phyloP scores from a whole-genome alignment of 2,888 invertebrate genomes.

The Strigamia transsilvanica region DNA sequence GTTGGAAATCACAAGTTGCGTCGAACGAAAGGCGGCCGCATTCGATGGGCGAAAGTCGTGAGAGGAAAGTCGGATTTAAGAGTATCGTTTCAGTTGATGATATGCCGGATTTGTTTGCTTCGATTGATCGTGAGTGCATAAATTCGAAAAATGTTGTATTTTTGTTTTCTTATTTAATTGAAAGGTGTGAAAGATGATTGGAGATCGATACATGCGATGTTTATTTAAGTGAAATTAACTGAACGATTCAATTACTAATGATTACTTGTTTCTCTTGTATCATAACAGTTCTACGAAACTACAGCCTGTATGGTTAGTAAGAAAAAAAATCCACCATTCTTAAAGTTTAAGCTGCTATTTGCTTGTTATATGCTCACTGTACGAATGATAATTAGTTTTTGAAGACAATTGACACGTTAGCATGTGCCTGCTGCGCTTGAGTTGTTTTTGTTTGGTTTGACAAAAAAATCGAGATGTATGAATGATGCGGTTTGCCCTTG shows the following conservation, averaged over 20 bases:
- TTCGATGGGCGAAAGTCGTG: conserved; percentile 55
- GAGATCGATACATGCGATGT: background rate
- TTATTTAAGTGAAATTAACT: background rate
- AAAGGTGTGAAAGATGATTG: background rate
- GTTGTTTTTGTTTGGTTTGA: background rate
- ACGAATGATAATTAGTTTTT: background rate
- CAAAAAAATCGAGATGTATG: conserved; percentile 31
- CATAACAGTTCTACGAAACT: conserved; percentile 33
- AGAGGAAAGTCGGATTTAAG: conserved; percentile 82
- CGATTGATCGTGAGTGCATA: conserved; percentile 85
- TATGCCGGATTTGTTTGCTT: conserved; percentile 93
- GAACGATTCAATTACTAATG: conserved; percentile 4
- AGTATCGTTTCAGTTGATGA: conserved; percentile 94
- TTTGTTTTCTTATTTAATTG: background rate
- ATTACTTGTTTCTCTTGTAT: conserved; percentile 35
- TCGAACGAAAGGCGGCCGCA: conserved; percentile 46
- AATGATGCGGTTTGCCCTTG: conserved; percentile 23
- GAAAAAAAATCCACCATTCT: background rate
- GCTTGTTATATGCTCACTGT: conserved; percentile 43
- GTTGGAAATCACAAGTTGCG: conserved; percentile 54
- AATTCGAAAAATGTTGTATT: background rate
- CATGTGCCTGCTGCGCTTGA: conserved; percentile 40
- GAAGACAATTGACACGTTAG: background rate
- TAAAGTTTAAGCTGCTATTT: background rate
- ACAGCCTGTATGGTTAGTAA: conserved; percentile 47